These are phyloP conservation scores for Melanotaenia nigrans DNA, from an alignment of 2,797 vertebrate genomes.

Conservation along the genomic window DNA sequence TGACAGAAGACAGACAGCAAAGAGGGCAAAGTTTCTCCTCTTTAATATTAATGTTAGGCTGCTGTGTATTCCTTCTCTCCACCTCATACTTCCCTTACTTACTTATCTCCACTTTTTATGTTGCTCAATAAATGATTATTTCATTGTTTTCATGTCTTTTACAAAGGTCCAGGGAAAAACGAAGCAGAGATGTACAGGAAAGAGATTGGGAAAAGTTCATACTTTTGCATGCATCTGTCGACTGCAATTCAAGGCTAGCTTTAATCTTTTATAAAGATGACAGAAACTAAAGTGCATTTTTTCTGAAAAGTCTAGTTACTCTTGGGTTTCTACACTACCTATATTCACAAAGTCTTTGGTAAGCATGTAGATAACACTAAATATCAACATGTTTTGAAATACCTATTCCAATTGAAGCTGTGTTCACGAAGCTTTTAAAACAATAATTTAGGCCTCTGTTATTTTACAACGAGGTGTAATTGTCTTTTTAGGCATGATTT, in stretches of 20 bases:
- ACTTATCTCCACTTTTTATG: slow-evolving; percentile 47
- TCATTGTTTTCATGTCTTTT: slow-evolving; percentile 51
- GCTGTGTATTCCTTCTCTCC: slow-evolving; percentile 35
- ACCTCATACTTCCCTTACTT: slow-evolving; percentile 28
- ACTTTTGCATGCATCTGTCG: slow-evolving; percentile 37
- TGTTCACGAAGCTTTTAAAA: slow-evolving; percentile 1
- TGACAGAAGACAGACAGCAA: slow-evolving; percentile 74
- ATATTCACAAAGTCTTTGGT: slow-evolving; percentile 37
- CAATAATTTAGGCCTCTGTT: background rate
- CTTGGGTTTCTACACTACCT: slow-evolving; percentile 37
- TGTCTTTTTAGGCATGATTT: slow-evolving; percentile 10
- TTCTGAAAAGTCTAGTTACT: slow-evolving; percentile 47
- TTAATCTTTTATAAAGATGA: slow-evolving; percentile 69
- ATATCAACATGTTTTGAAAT: slow-evolving; percentile 10
- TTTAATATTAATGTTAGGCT: slow-evolving; percentile 81
- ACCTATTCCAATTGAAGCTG: background rate
- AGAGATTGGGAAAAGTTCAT: slow-evolving; percentile 43
- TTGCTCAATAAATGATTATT: slow-evolving; percentile 59
- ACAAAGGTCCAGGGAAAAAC: slow-evolving; percentile 35
- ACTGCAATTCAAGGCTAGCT: slow-evolving; percentile 60
- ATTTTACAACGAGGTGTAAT: slow-evolving; percentile 22
- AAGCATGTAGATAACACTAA: slow-evolving; percentile 34
- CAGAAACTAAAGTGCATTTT: slow-evolving; percentile 58
- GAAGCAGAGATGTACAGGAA: slow-evolving; percentile 37
- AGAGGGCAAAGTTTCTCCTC: slow-evolving; percentile 73